phyloP scores from a whole-genome alignment of 2,888 invertebrate genomes.

The Epinotia ramella region DNA sequence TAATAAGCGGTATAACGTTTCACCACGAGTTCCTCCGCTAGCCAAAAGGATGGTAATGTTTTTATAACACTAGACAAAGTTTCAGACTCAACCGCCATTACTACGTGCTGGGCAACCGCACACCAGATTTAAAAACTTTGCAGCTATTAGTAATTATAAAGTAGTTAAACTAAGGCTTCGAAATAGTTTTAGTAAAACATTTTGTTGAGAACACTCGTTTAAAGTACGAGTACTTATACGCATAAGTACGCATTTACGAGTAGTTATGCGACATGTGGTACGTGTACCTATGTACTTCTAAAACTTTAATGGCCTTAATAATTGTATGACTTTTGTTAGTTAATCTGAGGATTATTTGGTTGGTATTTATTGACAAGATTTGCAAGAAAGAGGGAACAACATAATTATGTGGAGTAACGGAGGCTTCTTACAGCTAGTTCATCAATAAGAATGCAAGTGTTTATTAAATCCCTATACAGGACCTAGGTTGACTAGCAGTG shows the following conservation, averaged over 20 bases:
- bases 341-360: no score
- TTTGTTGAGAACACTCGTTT: no score
- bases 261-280: neutral
- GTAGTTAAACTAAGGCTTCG: neutral
- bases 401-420: no score
- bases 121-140: constrained; percentile 8
- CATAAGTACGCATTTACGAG: no score
- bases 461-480: no score
- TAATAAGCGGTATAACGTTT: neutral
- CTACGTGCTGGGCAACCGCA: constrained; percentile 19
- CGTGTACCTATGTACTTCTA: neutral
- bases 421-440: no score
- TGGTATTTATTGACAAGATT: no score
- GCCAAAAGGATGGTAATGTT: constrained; percentile 19
- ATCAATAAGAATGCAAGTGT: no score
- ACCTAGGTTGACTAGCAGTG: no score
- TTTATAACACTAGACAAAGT: constrained; percentile 13
- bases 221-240: neutral
- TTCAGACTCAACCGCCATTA: constrained; percentile 20
- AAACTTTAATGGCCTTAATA: neutral
- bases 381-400: no score
- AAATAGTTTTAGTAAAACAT: neutral
- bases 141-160: neutral
- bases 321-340: no score
- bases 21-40: neutral